Percentiles rank a stretch among this genome's conserved stretches.
phyloP scores from a whole-genome alignment of 1,140 invertebrate species.

The Wiebesia pumilae region DNA sequence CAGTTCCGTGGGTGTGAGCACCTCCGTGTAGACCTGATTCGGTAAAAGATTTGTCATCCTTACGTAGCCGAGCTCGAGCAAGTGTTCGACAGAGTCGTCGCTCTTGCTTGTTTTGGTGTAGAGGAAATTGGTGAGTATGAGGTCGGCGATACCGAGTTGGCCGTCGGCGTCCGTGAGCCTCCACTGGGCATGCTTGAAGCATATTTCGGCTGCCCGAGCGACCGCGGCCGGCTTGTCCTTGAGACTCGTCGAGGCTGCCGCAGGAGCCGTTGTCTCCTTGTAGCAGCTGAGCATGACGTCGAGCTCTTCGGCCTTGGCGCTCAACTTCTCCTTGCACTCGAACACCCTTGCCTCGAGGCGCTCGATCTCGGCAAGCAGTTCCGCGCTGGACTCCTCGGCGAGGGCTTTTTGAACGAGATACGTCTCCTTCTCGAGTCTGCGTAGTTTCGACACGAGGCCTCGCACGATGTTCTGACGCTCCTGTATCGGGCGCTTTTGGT shows the following conservation, averaged over 20 bases:
- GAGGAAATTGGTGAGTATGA: slow-evolving; percentile 96
- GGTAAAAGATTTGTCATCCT: slow-evolving; percentile 96
- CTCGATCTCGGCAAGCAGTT: slow-evolving; percentile 80
- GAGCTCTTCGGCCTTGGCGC: slow-evolving; percentile 91
- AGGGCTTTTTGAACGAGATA: slow-evolving; percentile 90
- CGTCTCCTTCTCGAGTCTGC: slow-evolving; percentile 92
- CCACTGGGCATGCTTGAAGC: slow-evolving; percentile 99
- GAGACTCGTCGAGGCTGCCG: slow-evolving; percentile 69
- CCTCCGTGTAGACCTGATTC: slow-evolving; percentile 95
- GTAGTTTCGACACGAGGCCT: slow-evolving; percentile 86
- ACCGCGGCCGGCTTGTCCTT: slow-evolving; percentile 83
- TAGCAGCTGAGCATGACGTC: slow-evolving; percentile 92
- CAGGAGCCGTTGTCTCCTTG: slow-evolving; percentile 82
- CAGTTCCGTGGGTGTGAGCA: slow-evolving; percentile 90
- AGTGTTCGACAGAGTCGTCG: slow-evolving; percentile 97
- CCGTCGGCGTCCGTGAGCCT: slow-evolving; percentile 97
- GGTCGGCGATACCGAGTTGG: slow-evolving; percentile 96
- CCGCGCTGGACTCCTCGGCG: slow-evolving; percentile 82
- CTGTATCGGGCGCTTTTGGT: slow-evolving; percentile 93
- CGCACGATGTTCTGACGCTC: slow-evolving; percentile 91
- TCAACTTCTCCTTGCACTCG: slow-evolving; percentile 92
- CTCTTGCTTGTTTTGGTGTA: slow-evolving; percentile 98
- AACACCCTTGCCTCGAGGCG: slow-evolving; percentile 85
- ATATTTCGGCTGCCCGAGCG: slow-evolving; percentile 95
- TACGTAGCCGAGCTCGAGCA: slow-evolving; percentile 97